Conservation (phyloP, 2,113 vertebrate species). For the Cynoglossus semilaevis region DNA sequence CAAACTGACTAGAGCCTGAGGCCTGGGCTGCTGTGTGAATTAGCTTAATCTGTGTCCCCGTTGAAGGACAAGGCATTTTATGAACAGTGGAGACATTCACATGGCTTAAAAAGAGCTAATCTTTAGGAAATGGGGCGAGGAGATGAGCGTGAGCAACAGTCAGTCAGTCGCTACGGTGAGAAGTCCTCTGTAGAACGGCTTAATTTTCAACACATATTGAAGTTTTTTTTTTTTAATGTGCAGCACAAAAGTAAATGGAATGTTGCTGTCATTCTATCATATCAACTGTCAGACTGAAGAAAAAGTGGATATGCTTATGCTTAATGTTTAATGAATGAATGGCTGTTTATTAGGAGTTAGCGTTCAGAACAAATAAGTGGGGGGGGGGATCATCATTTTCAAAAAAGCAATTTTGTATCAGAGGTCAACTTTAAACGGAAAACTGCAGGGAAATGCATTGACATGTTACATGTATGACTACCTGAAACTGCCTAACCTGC, state of each 20-base stretch:
- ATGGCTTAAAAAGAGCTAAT: constrained; percentile 66
- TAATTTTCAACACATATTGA: constrained; percentile 15
- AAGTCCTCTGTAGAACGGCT: constrained; percentile 30
- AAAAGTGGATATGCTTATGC: no score
- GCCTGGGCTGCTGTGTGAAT: constrained; percentile 66
- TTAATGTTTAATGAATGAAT: no score
- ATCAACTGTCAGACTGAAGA: no score
- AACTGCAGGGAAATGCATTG: constrained; percentile 27
- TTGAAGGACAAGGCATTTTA: constrained; percentile 70
- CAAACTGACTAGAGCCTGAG: constrained; percentile 71
- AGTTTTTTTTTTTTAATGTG: constrained; percentile 24
- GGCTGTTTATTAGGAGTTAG: no score
- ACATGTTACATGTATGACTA: constrained; percentile 22
- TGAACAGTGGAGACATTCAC: constrained; percentile 62
- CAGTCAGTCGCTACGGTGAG: constrained; percentile 52
- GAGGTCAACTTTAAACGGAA: constrained; percentile 45
- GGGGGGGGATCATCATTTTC: constrained; percentile 2
- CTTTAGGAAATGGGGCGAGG: constrained; percentile 59
- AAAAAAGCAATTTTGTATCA: constrained; percentile 16
- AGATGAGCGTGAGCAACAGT: constrained; percentile 12
- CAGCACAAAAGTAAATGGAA: constrained; percentile 6
- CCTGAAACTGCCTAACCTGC: constrained; percentile 21
- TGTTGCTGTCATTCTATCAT: constrained; percentile 8
- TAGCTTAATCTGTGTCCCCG: constrained; percentile 71
- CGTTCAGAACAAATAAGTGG: no score